phyloP scores from a whole-genome alignment of 2,888 invertebrate genomes.

The Tanypteryx hageni region DNA sequence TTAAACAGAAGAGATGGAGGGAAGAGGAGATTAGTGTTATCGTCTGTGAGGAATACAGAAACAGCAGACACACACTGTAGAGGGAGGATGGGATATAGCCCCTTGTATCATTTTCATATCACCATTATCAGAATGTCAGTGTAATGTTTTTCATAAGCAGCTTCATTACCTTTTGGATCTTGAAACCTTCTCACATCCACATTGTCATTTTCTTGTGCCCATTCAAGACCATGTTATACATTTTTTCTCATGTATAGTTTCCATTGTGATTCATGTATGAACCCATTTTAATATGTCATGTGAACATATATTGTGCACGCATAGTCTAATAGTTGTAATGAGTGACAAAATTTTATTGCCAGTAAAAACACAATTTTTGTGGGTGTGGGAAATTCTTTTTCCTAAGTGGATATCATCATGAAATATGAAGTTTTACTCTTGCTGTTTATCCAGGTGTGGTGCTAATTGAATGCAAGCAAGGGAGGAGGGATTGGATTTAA shows the following conservation, averaged over 20 bases:
- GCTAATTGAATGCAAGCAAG: constrained; percentile 50
- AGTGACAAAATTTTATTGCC: constrained; percentile 46
- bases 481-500: background rate
- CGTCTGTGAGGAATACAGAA: constrained; percentile 38
- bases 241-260: constrained; percentile 45
- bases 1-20: constrained; percentile 26
- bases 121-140: constrained; percentile 34
- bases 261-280: constrained; percentile 38
- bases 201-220: constrained; percentile 40
- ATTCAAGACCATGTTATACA: background rate
- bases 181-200: constrained; percentile 47
- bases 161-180: constrained; percentile 27
- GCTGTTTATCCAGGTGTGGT: constrained; percentile 58
- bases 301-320: constrained; percentile 37
- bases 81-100: constrained; percentile 18
- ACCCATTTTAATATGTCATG: constrained; percentile 27
- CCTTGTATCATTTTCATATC: constrained; percentile 47
- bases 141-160: constrained; percentile 33
- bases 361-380: constrained; percentile 52
- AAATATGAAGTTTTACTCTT: constrained; percentile 42
- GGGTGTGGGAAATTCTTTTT: constrained; percentile 56
- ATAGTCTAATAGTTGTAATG: constrained; percentile 14
- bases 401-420: constrained; percentile 19
- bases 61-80: constrained; percentile 43
- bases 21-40: constrained; percentile 35